Base-by-base conservation (phyloP, 2,888 invertebrate species). In the Phortica okadai region DNA sequence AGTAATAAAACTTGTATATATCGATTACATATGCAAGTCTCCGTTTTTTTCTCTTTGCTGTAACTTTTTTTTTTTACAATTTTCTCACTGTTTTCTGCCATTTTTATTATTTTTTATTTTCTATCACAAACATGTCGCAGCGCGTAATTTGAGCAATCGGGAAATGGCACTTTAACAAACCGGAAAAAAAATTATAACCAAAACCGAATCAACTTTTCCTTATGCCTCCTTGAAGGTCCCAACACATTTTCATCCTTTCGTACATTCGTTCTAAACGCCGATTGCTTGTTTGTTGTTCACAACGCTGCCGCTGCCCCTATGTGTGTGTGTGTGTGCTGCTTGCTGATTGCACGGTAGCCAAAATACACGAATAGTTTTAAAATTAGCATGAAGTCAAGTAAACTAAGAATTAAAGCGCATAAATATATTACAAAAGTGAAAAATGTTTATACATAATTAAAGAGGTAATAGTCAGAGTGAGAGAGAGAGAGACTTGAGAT, bases 401-500 rank as follows among this genome's bases (percentile, higher is more conserved):
- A 41, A 75, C 70, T 6, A 73, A 33, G 69, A 56, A 69, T 78
- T 70, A 16, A 64, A 79, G 76, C 79, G 80, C 79, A 90, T 84
- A 90, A 88, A 88, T 86, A 88, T 90, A 88, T 87, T 89, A 90
- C 90, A 89, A 90, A 89, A 89, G 89, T 77, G 73, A 82, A 81
- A 21, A 66, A 50, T 21, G n/a, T 59, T 14, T 59, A 59, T 59
- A 56, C 11, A 59, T 21, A 59, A 64, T 64, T 64, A 64, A 64
- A 64, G 64, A 42, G 76, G 11, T 82, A 74, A 75, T 42, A 58
- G 67, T 77, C 75, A 84, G 73, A 21, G 21, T 21, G 21, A 21
- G 21, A 21, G 21, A 21, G 21, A 21, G 21, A 76, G 73, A 70
- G 41, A 74, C 50, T 50, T 64, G 64, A 64, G 41, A 64, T 33